These are phyloP conservation scores for Rhingia campestris DNA, from an alignment of 2,888 invertebrate species.

Conservation along the genomic window DNA sequence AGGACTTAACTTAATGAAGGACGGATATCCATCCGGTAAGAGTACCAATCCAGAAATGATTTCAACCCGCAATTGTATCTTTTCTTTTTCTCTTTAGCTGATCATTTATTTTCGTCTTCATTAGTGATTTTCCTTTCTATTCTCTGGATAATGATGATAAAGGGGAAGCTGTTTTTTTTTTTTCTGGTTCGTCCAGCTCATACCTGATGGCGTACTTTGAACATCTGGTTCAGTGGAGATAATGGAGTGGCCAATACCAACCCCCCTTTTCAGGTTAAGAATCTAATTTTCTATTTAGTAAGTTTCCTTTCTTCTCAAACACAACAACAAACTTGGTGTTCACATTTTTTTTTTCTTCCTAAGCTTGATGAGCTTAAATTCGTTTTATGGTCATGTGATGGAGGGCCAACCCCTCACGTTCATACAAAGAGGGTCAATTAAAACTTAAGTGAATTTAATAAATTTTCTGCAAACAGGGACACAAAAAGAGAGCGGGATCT, in stretches of 20 bases:
- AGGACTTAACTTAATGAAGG: conserved; percentile 59
- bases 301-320: conserved; percentile 1
- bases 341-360: conserved; percentile 3
- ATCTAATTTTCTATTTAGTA: conserved; percentile 28
- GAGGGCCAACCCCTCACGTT: conserved; percentile 5
- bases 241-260: neutral
- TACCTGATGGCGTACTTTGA: neutral
- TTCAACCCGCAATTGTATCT: conserved; percentile 5
- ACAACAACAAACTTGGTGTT: neutral
- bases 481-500: conserved; percentile 22
- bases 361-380: conserved; percentile 26
- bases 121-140: neutral
- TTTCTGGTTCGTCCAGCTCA: neutral
- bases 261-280: neutral
- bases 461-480: conserved; percentile 38
- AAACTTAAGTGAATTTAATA: conserved; percentile 62
- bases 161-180: neutral
- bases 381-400: conserved; percentile 16
- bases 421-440: conserved; percentile 50
- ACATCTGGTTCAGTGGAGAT: neutral
- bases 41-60: conserved; percentile 34
- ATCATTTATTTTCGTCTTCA: conserved; percentile 45
- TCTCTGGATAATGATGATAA: neutral
- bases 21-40: conserved; percentile 28
- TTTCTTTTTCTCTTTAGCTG: neutral